phyloP scores from a whole-genome alignment of 2,113 vertebrate species.

The Acanthochromis polyacanthus region DNA sequence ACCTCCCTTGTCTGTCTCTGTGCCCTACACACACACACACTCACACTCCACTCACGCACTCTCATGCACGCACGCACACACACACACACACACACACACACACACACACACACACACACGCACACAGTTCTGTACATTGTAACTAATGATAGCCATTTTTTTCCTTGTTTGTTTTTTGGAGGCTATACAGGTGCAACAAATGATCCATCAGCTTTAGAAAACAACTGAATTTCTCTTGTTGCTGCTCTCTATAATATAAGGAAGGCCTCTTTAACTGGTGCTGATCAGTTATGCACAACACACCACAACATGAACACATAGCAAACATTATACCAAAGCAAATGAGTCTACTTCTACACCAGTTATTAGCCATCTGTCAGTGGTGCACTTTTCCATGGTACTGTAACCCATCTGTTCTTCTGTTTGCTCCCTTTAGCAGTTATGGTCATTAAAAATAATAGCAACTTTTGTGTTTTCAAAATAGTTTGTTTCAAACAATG shows the following conservation, averaged over 20 bases:
- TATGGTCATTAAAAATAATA: background rate
- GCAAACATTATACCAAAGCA: background rate
- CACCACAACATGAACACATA: background rate
- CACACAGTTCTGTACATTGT: conserved; percentile 14
- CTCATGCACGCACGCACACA: background rate
- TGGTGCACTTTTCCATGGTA: background rate
- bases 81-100: conserved; percentile 3
- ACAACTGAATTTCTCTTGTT: conserved; percentile 21
- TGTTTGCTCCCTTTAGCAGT: background rate
- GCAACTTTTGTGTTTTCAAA: background rate
- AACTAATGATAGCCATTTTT: conserved; percentile 33
- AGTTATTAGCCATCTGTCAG: conserved; percentile 16
- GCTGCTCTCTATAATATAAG: background rate
- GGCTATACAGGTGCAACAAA: conserved; percentile 26
- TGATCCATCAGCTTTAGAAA: conserved; percentile 34
- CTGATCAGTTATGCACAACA: conserved; percentile 24
- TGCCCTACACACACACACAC: conserved; percentile 9
- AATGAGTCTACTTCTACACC: background rate
- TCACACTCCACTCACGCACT: conserved; percentile 1
- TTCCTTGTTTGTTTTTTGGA: conserved; percentile 19
- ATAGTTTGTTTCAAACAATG: background rate
- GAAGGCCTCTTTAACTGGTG: conserved; percentile 2
- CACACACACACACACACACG: conserved; percentile 2
- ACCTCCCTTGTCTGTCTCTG: conserved; percentile 32
- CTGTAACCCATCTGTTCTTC: background rate